phyloP scores from a whole-genome alignment of 2,888 invertebrate species.

The Morinoia aosen region DNA sequence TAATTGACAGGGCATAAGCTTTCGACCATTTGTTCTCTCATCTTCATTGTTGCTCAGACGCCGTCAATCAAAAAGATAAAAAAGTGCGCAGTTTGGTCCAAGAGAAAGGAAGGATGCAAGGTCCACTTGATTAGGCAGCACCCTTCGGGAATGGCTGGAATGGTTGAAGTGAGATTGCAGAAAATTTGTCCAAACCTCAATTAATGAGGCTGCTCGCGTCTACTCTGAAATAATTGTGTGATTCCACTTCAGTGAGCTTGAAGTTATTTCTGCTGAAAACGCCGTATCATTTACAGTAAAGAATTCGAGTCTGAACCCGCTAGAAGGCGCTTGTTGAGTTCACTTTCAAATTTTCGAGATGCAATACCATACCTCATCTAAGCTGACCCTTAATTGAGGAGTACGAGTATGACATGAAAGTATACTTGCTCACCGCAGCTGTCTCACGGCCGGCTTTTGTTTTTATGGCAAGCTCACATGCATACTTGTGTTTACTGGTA shows the following conservation, averaged over 20 bases:
- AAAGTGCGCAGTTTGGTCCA: background rate
- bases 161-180: background rate
- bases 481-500: background rate
- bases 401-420: background rate
- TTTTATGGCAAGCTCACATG: background rate
- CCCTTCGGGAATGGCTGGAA: slow-evolving; percentile 10
- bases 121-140: background rate
- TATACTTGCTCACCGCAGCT: background rate
- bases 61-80: background rate
- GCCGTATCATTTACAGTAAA: background rate
- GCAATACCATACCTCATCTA: background rate
- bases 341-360: background rate
- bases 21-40: slow-evolving; percentile 9
- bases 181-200: background rate
- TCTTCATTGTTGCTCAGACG: background rate
- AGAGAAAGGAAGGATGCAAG: background rate
- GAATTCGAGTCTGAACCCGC: background rate
- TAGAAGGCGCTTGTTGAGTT: background rate
- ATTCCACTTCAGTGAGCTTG: background rate
- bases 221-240: background rate
- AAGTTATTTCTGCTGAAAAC: background rate
- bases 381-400: background rate
- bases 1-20: background rate
- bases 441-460: background rate
- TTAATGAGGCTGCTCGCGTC: background rate